Evolutionary conservation across 2,113 vertebrate species (phyloP).

Genomic region (Notothenia rossii): DNA sequence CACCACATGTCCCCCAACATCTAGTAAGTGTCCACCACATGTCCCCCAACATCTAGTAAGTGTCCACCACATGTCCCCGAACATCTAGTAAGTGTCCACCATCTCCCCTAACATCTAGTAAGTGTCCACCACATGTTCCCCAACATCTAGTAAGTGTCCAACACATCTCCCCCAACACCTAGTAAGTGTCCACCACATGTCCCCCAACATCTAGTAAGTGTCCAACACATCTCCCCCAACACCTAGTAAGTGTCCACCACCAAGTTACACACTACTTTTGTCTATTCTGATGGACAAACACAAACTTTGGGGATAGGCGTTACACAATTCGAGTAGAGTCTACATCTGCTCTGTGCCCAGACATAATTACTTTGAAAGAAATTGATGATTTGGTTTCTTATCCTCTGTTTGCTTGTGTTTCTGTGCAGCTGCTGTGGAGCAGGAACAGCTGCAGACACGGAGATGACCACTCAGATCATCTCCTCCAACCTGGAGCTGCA

Average conservation of each 20-base stretch:
- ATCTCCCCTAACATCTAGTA: constrained; percentile 98
- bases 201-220: constrained; percentile 97
- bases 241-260: constrained; percentile 90
- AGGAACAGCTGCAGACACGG: constrained; percentile 97
- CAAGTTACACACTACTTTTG: background rate
- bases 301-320: background rate
- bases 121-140: constrained; percentile 89
- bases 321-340: background rate
- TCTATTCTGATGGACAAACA: background rate
- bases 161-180: constrained; percentile 94
- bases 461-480: constrained; percentile 98
- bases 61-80: background rate
- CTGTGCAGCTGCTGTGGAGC: constrained; percentile 93
- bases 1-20: constrained; percentile 92
- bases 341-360: background rate
- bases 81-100: constrained; percentile 47
- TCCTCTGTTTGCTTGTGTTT: background rate
- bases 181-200: constrained; percentile 89
- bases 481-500: constrained; percentile 99
- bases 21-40: constrained; percentile 90
- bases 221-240: constrained; percentile 89
- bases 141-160: constrained; percentile 94
- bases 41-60: constrained; percentile 98
- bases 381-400: background rate
- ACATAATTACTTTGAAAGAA: background rate